Conservation (phyloP, 2,113 vertebrate species). For the Centropus bengalensis region DNA sequence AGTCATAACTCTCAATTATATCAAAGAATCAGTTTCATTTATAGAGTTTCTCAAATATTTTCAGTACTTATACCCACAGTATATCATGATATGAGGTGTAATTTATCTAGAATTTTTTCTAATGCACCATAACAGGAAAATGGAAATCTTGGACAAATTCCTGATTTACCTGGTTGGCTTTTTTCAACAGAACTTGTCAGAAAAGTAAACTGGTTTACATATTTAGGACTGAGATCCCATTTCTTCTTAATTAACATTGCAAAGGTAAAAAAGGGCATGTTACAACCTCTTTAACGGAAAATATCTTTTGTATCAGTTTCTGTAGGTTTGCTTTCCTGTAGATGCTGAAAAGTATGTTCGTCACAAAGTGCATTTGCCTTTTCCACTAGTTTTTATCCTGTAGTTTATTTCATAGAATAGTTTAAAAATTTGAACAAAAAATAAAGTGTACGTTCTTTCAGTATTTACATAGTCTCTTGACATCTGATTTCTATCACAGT, state of each 20-base stretch:
- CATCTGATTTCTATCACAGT: neutral
- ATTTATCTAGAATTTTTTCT: neutral
- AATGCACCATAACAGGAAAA: neutral
- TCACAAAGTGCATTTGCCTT: neutral
- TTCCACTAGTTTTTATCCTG: neutral
- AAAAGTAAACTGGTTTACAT: neutral
- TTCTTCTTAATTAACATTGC: neutral
- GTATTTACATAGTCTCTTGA: neutral
- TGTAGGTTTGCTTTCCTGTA: neutral
- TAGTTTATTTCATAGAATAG: neutral
- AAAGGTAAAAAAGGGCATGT: neutral
- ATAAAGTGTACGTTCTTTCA: neutral
- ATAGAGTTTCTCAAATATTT: neutral
- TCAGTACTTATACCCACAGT: neutral
- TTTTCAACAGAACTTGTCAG: neutral
- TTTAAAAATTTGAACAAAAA: neutral
- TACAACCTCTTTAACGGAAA: neutral
- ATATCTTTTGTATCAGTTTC: neutral
- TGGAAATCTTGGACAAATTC: neutral
- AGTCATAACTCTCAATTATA: neutral
- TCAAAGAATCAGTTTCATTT: neutral
- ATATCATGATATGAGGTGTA: neutral
- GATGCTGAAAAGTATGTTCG: neutral
- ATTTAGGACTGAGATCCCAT: neutral
- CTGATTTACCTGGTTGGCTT: neutral